Base-by-base conservation (phyloP, 2,113 vertebrate species). In the Cynopterus brachyotis region DNA sequence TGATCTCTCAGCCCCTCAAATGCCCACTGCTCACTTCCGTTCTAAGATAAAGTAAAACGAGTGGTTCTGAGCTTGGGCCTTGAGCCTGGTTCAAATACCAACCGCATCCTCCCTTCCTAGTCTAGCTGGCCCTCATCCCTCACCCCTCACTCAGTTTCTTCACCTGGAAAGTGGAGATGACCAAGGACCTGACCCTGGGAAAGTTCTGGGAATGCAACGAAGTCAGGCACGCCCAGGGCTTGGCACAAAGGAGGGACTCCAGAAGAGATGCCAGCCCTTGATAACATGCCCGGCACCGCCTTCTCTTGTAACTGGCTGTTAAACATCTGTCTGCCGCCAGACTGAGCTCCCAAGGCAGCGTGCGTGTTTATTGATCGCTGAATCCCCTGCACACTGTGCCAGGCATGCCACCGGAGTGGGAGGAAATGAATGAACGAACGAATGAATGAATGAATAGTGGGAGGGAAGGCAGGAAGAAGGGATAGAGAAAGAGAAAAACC, bases 361-460 rank as follows among this genome's bases (percentile, higher is more conserved):
- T 24, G 6, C 3, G 5, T 9, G 4, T 1, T 9, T 75, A 9
- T 4, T 5, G n/a, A 28, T 24, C 37, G 1, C 3, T 19, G 40
- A 0, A 1, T 9, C 55, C 32, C 5, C 20, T 1, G 47, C 2
- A 0, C 30, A 5, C 40, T 0, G 7, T 0, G n/a, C 12, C 5
- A 15, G 42, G 42, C 2, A 0, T 0, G n/a, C n/a, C n/a, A n/a
- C n/a, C n/a, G 2, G 35, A 28, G 70, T 2, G 35, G 69, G 13
- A 22, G 2, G 59, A 24, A 2, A 26, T 0, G 30, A 42, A 42
- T 47, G 30, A 55, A 9, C 19, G 66, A 22, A 16, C 16, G 28
- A 2, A 26, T 0, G 32, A 42, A 42, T 50, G 32, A 57, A 10
- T 24, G 66, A 24, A 13, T 5, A 6, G 37, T 6, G 3, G 32